A percentile compares a stretch with the other conserved stretches of the same genome.
Conservation (phyloP, 1,140 invertebrate genomes). For the Heliconius hewitsoni region DNA sequence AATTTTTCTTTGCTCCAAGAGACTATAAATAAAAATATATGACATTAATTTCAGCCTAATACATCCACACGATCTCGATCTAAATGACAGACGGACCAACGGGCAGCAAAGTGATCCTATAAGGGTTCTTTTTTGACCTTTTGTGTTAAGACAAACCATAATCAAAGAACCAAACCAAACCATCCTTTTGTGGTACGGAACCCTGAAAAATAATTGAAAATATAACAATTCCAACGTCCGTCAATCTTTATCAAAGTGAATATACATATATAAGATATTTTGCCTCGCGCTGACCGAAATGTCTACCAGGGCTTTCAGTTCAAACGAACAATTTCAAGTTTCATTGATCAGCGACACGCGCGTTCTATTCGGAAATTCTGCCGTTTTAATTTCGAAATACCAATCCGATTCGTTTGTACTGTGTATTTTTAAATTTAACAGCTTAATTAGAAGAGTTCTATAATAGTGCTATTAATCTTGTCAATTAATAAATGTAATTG, state of each 20-base stretch:
- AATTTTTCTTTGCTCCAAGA: no score
- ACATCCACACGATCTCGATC: no score
- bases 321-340: conserved; percentile 12
- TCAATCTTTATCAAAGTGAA: not conserved
- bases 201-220: no score
- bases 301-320: conserved; percentile 9
- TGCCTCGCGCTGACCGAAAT: not conserved
- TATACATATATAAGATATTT: conserved; percentile 10
- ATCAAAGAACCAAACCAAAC: no score
- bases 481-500: not conserved
- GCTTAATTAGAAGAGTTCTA: not conserved
- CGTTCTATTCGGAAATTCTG: conserved; percentile 1
- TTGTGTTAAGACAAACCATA: no score
- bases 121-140: no score
- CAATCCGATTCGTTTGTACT: not conserved
- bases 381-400: conserved; percentile 5
- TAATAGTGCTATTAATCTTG: not conserved
- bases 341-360: conserved; percentile 10
- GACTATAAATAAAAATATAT: no score
- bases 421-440: conserved; percentile 4
- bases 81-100: no score
- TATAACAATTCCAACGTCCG: not conserved
- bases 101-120: no score
- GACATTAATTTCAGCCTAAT: no score
- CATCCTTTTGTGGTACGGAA: no score